Evolutionary conservation across 2,888 invertebrate species (phyloP).

Genomic region (Orthosia incerta): DNA sequence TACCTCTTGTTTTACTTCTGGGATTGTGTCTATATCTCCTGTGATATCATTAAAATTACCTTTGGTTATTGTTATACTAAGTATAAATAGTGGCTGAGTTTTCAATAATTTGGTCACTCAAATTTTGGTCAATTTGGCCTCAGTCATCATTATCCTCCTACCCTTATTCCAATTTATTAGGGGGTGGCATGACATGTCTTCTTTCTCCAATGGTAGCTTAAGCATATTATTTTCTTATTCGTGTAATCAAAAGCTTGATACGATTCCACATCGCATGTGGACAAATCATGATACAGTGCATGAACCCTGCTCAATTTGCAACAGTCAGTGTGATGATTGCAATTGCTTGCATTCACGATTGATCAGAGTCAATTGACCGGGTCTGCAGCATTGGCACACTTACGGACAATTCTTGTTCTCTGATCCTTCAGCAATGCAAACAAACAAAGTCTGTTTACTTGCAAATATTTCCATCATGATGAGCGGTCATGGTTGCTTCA

Average conservation of each 20-base stretch:
- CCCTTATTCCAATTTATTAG: too few relatives aligned
- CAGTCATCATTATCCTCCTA: too few relatives aligned
- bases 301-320: conserved; percentile 46
- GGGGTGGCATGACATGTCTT: too few relatives aligned
- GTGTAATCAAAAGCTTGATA: conserved; percentile 1
- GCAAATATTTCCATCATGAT: conserved; percentile 4
- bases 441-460: conserved; percentile 6
- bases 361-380: conserved; percentile 53
- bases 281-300: conserved; percentile 18
- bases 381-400: conserved; percentile 43
- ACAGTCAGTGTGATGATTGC: conserved; percentile 47
- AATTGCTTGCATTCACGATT: conserved; percentile 51
- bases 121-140: too few relatives aligned
- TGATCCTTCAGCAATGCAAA: conserved; percentile 20
- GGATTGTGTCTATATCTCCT: neutral
- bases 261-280: conserved; percentile 18
- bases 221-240: neutral
- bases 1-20: neutral
- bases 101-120: neutral
- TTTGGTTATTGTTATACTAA: neutral
- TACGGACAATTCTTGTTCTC: conserved; percentile 18
- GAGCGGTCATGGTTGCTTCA: conserved; percentile 6
- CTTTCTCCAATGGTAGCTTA: neutral
- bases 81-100: neutral
- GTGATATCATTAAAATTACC: neutral